Evolutionary conservation across 2,113 vertebrate species (phyloP).

Genomic region (zebrafish (Danio rerio)): GRCz12tu NC_133195.1:1475501-1476000

Average conservation of each 20-base stretch:
- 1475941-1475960: conserved; percentile 76
- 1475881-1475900: conserved; percentile 79
- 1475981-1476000: conserved; percentile 78
- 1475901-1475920: conserved; percentile 64
- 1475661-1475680: conserved; percentile 77
- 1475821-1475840: conserved; percentile 75
- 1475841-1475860: conserved; percentile 83
- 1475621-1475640: conserved; percentile 69
- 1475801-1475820: conserved; percentile 86
- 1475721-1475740: conserved; percentile 75
- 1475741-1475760: conserved; percentile 83
- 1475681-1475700: conserved; percentile 70
- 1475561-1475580: conserved; percentile 78
- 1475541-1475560: conserved; percentile 61
- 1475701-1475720: conserved; percentile 85
- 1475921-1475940: conserved; percentile 61
- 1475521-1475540: conserved; percentile 83
- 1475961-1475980: conserved; percentile 81
- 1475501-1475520: conserved; percentile 85
- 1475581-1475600: conserved; percentile 68
- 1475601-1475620: conserved; percentile 67
- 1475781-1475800: conserved; percentile 84
- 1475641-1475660: conserved; percentile 84
- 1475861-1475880: conserved; percentile 74
- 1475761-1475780: conserved; percentile 82